Conservation (phyloP, 2,113 vertebrate species). For the Lontra canadensis region DNA sequence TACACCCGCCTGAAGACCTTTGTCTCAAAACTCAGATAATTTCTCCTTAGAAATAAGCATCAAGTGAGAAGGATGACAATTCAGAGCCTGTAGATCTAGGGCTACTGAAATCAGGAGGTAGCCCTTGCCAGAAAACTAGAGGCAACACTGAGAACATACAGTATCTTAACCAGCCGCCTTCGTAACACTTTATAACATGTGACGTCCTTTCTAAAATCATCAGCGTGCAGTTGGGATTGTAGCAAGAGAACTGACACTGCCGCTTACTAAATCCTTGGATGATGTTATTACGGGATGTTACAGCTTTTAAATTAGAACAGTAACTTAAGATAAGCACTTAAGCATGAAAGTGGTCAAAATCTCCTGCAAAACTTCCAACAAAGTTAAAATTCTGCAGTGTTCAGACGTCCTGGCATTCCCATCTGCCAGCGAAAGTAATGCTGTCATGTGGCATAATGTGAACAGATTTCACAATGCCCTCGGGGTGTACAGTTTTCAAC, state of each 20-base stretch:
- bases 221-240: not conserved
- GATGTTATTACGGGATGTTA: not conserved
- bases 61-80: not conserved
- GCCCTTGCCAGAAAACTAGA: not conserved
- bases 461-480: not conserved
- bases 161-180: not conserved
- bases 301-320: slow-evolving; percentile 11
- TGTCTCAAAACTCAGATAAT: not conserved
- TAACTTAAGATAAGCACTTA: not conserved
- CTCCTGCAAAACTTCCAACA: not conserved
- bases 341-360: not conserved
- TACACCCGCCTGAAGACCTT: not conserved
- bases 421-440: not conserved
- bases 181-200: not conserved
- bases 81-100: not conserved
- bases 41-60: not conserved
- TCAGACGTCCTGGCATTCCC: not conserved
- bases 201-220: not conserved
- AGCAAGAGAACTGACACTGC: not conserved
- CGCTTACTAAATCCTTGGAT: not conserved
- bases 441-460: not conserved
- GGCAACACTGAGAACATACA: not conserved
- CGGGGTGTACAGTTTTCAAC: not conserved
- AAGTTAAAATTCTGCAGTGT: not conserved
- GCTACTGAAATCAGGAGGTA: not conserved